Percentiles rank a stretch among this genome's conserved stretches.
Evolutionary conservation across 2,797 vertebrate species (phyloP).

Genomic region (Platyrinchus mystaceus): DNA sequence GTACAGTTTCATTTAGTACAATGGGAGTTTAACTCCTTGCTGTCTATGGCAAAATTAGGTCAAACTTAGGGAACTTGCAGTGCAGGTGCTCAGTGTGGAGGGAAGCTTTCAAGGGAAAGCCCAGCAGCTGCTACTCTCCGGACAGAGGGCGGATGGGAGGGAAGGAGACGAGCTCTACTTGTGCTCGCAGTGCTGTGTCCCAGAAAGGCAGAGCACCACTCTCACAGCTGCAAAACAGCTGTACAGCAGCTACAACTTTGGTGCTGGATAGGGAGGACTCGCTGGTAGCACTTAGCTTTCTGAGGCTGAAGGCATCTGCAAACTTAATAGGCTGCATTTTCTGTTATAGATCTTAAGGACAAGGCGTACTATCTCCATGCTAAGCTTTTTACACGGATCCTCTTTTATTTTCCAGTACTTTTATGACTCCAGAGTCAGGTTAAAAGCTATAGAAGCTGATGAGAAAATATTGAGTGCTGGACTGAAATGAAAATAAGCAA

Average conservation of each 20-base stretch:
- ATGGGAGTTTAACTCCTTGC: constrained; percentile 70
- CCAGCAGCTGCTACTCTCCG: not conserved
- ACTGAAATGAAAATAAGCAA: not conserved
- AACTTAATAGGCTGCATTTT: not conserved
- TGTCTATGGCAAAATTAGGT: not conserved
- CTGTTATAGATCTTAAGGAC: not conserved
- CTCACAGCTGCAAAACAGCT: not conserved
- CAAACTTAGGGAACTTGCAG: not conserved
- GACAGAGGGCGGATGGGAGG: not conserved
- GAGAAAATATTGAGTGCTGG: not conserved
- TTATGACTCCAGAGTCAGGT: not conserved
- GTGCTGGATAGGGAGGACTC: not conserved
- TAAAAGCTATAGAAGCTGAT: not conserved
- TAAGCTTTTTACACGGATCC: not conserved
- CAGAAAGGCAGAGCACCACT: not conserved
- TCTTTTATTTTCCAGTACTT: not conserved
- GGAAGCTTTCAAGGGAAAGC: not conserved
- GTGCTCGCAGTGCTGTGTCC: not conserved
- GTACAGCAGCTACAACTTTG: not conserved
- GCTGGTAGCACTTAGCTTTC: not conserved
- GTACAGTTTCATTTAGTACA: constrained; percentile 56
- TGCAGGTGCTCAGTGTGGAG: not conserved
- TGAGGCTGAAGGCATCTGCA: not conserved
- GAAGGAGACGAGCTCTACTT: not conserved
- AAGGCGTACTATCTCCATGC: not conserved